These are phyloP conservation scores for Lordiphosa fenestrarum DNA, from an alignment of 2,888 invertebrate species.

Conservation along the genomic window DNA sequence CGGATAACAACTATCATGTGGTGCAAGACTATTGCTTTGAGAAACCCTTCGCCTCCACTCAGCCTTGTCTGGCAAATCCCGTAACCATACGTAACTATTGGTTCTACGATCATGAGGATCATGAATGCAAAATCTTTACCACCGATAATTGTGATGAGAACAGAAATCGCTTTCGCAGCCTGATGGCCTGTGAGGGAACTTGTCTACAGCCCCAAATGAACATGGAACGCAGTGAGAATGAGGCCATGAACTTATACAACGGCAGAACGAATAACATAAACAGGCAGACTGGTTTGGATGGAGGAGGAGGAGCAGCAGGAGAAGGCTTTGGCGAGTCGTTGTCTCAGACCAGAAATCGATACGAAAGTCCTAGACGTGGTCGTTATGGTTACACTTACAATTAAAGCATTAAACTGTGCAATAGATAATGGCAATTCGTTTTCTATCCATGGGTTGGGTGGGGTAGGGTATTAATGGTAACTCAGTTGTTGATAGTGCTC, in stretches of 20 bases:
- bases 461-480: no score
- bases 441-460: no score
- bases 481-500: no score
- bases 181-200: slow-evolving; percentile 63
- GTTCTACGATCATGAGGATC: slow-evolving; percentile 74
- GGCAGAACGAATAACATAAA: background rate
- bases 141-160: slow-evolving; percentile 73
- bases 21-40: slow-evolving; percentile 65
- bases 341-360: slow-evolving; percentile 39
- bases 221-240: slow-evolving; percentile 40
- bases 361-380: slow-evolving; percentile 20
- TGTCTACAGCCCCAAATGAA: slow-evolving; percentile 55
- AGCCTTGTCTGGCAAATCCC: slow-evolving; percentile 51
- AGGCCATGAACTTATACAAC: slow-evolving; percentile 26
- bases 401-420: background rate
- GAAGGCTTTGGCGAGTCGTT: slow-evolving; percentile 38
- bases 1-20: slow-evolving; percentile 41
- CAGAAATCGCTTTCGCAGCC: slow-evolving; percentile 64
- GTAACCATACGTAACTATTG: slow-evolving; percentile 62
- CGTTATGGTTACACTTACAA: slow-evolving; percentile 31
- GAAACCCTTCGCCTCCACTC: slow-evolving; percentile 52
- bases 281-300: background rate
- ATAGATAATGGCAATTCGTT: no score
- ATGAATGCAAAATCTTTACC: slow-evolving; percentile 72
- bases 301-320: background rate